Evolutionary conservation across 2,888 invertebrate genomes (phyloP), one percentile per base, ranked within the genome.

Genomic region (Metopia argyrocephala): DNA sequence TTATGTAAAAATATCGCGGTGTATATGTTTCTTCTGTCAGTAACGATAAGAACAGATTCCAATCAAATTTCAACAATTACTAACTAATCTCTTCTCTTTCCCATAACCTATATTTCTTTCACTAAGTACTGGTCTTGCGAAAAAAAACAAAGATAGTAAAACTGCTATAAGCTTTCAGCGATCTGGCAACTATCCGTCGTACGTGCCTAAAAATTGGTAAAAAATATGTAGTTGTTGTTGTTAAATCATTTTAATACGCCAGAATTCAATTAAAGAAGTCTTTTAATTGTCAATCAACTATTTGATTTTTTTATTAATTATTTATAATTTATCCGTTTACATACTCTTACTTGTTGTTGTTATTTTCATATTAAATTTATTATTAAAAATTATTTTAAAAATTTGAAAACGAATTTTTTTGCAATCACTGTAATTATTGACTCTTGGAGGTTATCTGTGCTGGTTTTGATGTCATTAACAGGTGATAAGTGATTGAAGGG

Each of bases 361-460:
- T n/a, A 28, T 18, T 27, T 28, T 9, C 18, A 57, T 65, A 23
- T 65, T 31, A 48, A 69, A 54, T 71, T 38, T 15, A 65, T 66
- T 65, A 66, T 31, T 31, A 0, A 6, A 15, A 38, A 61, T 5
- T 64, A 20, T 12, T 73, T 64, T 73, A 56, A 62, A 78, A 61
- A 18, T 78, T 73, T 71, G 15, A 5, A 73, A 48, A 56, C 70
- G 69, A 74, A 70, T 76, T 76, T 78, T 81, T 81, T 61, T 78
- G 81, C 78, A 81, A 81, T 78, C 73, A 81, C 50, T 74, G 69
- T 74, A 74, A 74, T 81, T 74, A 81, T 68, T 74, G 74, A 69
- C 73, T 69, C 59, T 65, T 59, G 69, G 78, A 78, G 78, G 69
- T 74, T 70, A 12, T 4, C 48, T 76, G 68, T 61, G 28, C 38